Conservation (phyloP, 2,888 invertebrate genomes). For the Agrochola circellaris region DNA sequence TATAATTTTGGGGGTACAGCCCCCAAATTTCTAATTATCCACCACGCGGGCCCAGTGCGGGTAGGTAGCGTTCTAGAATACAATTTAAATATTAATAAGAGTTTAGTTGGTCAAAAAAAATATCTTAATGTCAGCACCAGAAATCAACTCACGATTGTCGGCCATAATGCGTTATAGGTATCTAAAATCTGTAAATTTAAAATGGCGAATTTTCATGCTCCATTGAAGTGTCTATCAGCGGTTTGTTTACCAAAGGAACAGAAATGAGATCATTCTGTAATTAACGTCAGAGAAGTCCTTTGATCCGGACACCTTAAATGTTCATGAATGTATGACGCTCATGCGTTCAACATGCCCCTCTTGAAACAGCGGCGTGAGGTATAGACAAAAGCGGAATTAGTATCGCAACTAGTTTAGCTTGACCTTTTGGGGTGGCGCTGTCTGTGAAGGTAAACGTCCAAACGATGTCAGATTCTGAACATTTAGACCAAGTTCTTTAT, state of each 20-base stretch:
- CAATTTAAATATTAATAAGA: neutral
- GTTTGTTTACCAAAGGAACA: slow-evolving; percentile 57
- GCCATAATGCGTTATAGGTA: neutral
- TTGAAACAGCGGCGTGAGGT: slow-evolving; percentile 49
- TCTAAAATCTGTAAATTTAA: slow-evolving; percentile 9
- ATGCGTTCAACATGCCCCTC: slow-evolving; percentile 75
- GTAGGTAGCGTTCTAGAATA: neutral
- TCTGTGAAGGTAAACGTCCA: neutral
- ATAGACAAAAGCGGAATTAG: slow-evolving; percentile 50
- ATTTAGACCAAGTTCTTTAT: neutral
- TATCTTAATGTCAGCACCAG: neutral
- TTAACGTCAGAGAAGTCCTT: slow-evolving; percentile 79
- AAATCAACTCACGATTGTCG: neutral
- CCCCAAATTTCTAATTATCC: no score
- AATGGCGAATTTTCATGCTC: slow-evolving; percentile 32
- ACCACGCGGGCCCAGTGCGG: no score
- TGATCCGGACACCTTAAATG: slow-evolving; percentile 83
- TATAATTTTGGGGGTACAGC: no score
- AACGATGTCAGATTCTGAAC: neutral
- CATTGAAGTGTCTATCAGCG: slow-evolving; percentile 68
- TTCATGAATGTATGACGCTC: slow-evolving; percentile 78
- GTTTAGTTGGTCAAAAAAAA: neutral
- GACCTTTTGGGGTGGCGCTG: neutral
- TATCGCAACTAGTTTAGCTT: neutral
- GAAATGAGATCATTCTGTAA: slow-evolving; percentile 73